Conservation (phyloP, 2,888 invertebrate species). For the Dryobotodes eremita region DNA sequence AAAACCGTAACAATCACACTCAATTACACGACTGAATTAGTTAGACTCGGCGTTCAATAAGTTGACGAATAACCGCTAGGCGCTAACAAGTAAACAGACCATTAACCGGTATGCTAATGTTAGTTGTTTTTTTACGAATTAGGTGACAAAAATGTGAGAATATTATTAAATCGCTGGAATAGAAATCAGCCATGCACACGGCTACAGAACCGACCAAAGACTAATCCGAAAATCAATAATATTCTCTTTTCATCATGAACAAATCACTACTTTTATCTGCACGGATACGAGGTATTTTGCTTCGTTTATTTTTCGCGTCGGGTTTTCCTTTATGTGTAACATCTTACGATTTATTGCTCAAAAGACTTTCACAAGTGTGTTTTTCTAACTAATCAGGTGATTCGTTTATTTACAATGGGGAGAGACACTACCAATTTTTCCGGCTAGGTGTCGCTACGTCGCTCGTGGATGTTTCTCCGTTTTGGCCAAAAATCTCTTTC, state of each 20-base stretch:
- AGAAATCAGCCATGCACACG: not conserved
- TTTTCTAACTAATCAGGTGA: no score
- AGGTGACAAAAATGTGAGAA: constrained; percentile 2
- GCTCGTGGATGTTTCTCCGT: no score
- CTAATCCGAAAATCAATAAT: constrained; percentile 35
- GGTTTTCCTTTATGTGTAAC: no score
- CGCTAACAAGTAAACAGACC: not conserved
- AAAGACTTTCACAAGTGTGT: no score
- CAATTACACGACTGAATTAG: constrained; percentile 7
- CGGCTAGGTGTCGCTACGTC: no score
- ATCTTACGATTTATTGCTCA: no score
- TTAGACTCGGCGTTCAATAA: not conserved
- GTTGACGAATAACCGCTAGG: not conserved
- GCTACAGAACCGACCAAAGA: constrained; percentile 17
- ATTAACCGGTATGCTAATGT: not conserved
- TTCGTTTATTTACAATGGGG: no score
- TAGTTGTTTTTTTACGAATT: not conserved
- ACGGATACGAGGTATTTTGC: constrained; percentile 22
- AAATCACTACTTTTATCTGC: constrained; percentile 30
- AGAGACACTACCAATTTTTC: not conserved
- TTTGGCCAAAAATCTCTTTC: no score
- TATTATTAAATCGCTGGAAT: constrained; percentile 1
- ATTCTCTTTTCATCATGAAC: constrained; percentile 17
- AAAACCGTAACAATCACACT: constrained; percentile 13
- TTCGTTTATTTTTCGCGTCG: not conserved